phyloP scores from a whole-genome alignment of 2,888 invertebrate species.

The Eupithecia vulgata region DNA sequence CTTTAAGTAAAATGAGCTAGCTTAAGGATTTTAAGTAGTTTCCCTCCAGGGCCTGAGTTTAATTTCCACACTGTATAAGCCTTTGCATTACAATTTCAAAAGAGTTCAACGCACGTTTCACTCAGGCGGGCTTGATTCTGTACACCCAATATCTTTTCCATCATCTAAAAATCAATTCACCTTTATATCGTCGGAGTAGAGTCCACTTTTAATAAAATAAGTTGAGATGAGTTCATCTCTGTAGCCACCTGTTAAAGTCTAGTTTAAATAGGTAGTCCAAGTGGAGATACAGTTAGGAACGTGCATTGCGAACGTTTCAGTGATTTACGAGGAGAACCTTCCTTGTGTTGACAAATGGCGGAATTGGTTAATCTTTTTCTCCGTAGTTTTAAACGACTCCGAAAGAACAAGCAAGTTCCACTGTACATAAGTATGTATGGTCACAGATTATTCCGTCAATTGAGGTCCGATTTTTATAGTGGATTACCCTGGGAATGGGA shows the following conservation, averaged over 20 bases:
- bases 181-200: constrained; percentile 33
- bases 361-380: not conserved
- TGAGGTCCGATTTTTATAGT: not conserved
- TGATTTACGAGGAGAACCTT: constrained; percentile 25
- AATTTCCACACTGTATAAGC: too few species aligned
- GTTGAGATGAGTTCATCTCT: constrained; percentile 6
- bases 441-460: not conserved
- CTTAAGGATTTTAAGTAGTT: too few species aligned
- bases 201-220: constrained; percentile 8
- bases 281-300: constrained; percentile 52
- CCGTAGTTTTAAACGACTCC: not conserved
- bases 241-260: not conserved
- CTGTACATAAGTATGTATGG: not conserved
- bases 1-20: too few species aligned
- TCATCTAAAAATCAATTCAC: constrained; percentile 32
- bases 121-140: constrained; percentile 47
- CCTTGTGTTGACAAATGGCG: not conserved
- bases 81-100: constrained; percentile 5
- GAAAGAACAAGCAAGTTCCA: not conserved
- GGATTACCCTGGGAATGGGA: too few species aligned
- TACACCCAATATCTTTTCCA: constrained; percentile 42
- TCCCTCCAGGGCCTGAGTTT: too few species aligned
- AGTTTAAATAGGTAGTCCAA: not conserved
- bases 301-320: constrained; percentile 33
- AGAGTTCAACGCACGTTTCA: constrained; percentile 58